Base-by-base conservation (phyloP, 1,140 invertebrate species). In the Tribolium castaneum region DNA sequence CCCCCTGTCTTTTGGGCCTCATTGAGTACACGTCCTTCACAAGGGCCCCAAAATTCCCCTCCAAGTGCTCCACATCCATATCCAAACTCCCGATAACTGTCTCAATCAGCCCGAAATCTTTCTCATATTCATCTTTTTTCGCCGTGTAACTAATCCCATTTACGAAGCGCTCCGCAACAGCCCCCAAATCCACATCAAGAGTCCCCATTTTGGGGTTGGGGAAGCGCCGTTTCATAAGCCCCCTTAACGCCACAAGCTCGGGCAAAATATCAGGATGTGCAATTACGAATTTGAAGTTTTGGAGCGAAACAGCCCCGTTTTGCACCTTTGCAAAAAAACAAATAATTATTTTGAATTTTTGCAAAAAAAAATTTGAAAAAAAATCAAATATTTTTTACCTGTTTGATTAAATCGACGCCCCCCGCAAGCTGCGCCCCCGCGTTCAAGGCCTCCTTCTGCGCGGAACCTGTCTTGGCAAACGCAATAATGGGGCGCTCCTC, bases 221-320 rank as follows among this genome's bases (percentile, higher is more conserved):
- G 87, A 94, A 96, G 81, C 91, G 91, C 73, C 87, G 91, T 80
- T 93, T 95, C 87, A 97, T 87, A 7, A 96, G 83, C 14, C 94
- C 94, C 82, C 93, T 88, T 52, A 96, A 88, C 0, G 89, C 87
- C 1, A 94, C 88, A 25, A 96, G 84, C 56, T 96, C 94, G 0
- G 93, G 89, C 74, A 96, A 84, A 76, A 96, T 94, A 83, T 92
- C 91, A 3, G 93, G 91, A 88, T 96, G 93, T 3, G 94, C 92
- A 39, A 96, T 86, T 1, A 95, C 83, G 83, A 89, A 92, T 80
- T 95, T 90, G 85, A 92, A 96, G 74, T 96, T 93, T n/a, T 89
- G 85, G 3, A 93, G 78, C 52, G 89, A 86, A 12, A 95, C 83
- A 80, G 91, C 87, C 34, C 94, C 95, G 82, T 87, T 91, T 87